Evolutionary conservation across 2,113 vertebrate species (phyloP).

Genomic region (Chauna torquata): DNA sequence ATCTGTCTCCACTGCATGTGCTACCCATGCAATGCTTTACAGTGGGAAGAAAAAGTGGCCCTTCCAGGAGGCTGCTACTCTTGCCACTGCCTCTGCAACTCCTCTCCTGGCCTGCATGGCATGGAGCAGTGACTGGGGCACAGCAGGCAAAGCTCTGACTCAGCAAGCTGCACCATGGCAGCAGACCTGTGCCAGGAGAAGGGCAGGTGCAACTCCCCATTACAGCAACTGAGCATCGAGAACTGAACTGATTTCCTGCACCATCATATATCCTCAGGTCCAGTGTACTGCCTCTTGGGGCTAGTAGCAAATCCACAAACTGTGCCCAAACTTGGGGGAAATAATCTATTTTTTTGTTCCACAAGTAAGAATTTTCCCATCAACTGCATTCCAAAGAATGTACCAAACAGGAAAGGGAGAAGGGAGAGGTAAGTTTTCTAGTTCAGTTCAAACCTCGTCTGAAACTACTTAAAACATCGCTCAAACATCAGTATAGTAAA

Average conservation of each 20-base stretch:
- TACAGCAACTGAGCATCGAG: neutral
- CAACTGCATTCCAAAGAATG: neutral
- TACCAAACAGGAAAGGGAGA: neutral
- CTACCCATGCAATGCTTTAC: neutral
- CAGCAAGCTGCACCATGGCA: fast-evolving
- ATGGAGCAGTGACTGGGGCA: fast-evolving
- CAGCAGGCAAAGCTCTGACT: neutral
- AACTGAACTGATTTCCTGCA: neutral
- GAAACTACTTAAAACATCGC: neutral
- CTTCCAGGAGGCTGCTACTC: neutral
- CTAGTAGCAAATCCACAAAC: neutral
- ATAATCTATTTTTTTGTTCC: neutral
- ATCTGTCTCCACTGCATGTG: neutral
- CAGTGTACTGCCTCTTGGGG: neutral
- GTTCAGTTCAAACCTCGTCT: neutral
- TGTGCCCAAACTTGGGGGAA: neutral
- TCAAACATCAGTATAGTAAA: neutral
- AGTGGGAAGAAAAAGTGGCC: neutral
- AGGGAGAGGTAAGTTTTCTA: neutral
- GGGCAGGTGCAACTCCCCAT: neutral
- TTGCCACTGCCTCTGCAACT: neutral
- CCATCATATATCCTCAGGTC: fast-evolving
- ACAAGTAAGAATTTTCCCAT: neutral
- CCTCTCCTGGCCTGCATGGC: neutral
- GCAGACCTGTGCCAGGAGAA: neutral